Evolutionary conservation across 2,797 vertebrate genomes (phyloP), one percentile per base, ranked within the genome.

Genomic region (Malacoctenus gilli): DNA sequence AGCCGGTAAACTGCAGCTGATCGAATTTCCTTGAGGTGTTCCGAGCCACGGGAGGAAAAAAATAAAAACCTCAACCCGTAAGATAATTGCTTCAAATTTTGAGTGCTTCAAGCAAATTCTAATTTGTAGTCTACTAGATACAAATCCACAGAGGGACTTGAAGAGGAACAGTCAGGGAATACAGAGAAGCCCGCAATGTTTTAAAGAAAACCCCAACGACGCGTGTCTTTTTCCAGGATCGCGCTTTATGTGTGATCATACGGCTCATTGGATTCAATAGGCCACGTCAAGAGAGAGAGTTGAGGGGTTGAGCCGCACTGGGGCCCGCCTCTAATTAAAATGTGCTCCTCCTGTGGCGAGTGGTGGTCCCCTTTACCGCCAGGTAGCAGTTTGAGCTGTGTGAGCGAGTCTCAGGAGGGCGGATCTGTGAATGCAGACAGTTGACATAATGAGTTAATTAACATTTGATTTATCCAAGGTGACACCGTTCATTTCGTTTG

Each of bases 381-480:
- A 9, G 25, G 25, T 28, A 28, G 25, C 9, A 28, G 5, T 28
- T 28, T n/a, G n/a, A n/a, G n/a, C 6, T 71, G 53, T 52, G 31
- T 6, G 35, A 13, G 12, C 21, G 31, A 1, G 0, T 32, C 43
- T 20, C 5, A 0, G 12, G 15, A 19, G 22, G 41, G 18, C 14
- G 21, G 21, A 8, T 37, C 15, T n/a, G n/a, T n/a, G n/a, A n/a
- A n/a, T n/a, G n/a, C n/a, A n/a, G n/a, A n/a, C n/a, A n/a, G n/a
- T n/a, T n/a, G n/a, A n/a, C n/a, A n/a, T n/a, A n/a, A n/a, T n/a
- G n/a, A 32, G 13, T 57, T 10, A 21, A 18, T 22, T 16, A 54
- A 56, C 44, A 48, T 51, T 47, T 79, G 63, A n/a, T n/a, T n/a
- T n/a, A n/a, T n/a, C n/a, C n/a, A n/a, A n/a, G n/a, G n/a, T n/a